Base-by-base conservation (phyloP, 2,888 invertebrate species). In the Apodemia zela region DNA sequence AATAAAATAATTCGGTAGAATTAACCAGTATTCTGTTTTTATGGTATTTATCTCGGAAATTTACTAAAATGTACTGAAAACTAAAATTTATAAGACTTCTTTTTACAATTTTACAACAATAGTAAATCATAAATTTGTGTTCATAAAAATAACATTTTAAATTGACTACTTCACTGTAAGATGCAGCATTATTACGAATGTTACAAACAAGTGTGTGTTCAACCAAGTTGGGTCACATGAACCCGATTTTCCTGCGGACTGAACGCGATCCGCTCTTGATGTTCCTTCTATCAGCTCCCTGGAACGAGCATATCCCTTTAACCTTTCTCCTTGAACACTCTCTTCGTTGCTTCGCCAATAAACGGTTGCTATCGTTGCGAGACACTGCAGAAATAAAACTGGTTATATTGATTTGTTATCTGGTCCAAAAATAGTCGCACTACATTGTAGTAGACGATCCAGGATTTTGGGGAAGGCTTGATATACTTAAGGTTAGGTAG, bases 341-440 rank as follows among this genome's bases (percentile, higher is more conserved):
- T 97, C 96, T 83, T 97, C 97, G 86, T 97, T 97, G 82, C 95
- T 96, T 73, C 95, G 93, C 95, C 96, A 96, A 87, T 97, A 97
- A 58, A 97, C 95, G 47, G 96, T 95, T 64, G 96, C 96, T 84
- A 97, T 97, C 74, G 96, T 97, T 66, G 97, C 97, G 81, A 97
- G 93, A 91, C 97, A 97, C 94, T 94, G 86, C 25, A 84, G 59
- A 61, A 66, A 66, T 54, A 61, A 66, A 15, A 63, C n/a, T 49
- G 25, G 29, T 35, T 29, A 11, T 59, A 33, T 15, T 42, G 42
- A 42, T 15, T 42, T 15, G 42, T 42, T 42, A 5, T 15, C 0
- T 15, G 15, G 15, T 8, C 4, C 3, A 1, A 25, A 25, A 25
- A 4, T 25, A 4, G 25, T 4, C 4, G 25, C 25, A 25, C 25